Conservation (phyloP, 2,797 vertebrate genomes). For the Phalanger gymnotis region DNA sequence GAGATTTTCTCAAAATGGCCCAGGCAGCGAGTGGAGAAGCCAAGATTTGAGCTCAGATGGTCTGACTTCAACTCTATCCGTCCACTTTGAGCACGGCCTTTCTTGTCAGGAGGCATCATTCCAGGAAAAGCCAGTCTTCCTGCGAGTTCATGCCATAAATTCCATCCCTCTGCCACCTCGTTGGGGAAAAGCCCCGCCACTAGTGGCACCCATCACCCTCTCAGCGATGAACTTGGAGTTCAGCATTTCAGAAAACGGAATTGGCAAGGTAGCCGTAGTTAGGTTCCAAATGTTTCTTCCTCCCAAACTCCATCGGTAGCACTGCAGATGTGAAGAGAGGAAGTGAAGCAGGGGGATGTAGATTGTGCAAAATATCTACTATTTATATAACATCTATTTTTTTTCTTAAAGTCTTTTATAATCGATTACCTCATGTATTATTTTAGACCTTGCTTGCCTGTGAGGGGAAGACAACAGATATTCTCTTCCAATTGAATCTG, state of each 20-base stretch:
- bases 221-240: slow-evolving; percentile 56
- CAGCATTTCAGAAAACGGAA: slow-evolving; percentile 62
- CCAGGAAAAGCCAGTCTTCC: slow-evolving; percentile 73
- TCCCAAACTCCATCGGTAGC: not conserved
- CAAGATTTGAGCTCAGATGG: not conserved
- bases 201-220: slow-evolving; percentile 35
- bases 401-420: not conserved
- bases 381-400: not conserved
- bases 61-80: not conserved
- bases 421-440: fast-evolving
- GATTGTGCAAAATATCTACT: not conserved
- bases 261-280: slow-evolving; percentile 52
- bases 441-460: not conserved
- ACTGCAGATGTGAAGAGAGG: slow-evolving; percentile 43
- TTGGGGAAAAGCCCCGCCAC: slow-evolving; percentile 13
- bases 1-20: not conserved
- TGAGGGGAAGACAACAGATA: not conserved
- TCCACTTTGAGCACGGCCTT: slow-evolving; percentile 53
- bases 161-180: slow-evolving; percentile 37
- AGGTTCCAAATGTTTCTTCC: not conserved
- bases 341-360: fast-evolving
- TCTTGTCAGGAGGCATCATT: slow-evolving; percentile 76
- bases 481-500: not conserved
- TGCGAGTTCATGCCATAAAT: slow-evolving; percentile 34
- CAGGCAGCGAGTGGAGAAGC: not conserved